Evolutionary conservation across 2,797 vertebrate species (phyloP).

Genomic region (Anguilla obscura): DNA sequence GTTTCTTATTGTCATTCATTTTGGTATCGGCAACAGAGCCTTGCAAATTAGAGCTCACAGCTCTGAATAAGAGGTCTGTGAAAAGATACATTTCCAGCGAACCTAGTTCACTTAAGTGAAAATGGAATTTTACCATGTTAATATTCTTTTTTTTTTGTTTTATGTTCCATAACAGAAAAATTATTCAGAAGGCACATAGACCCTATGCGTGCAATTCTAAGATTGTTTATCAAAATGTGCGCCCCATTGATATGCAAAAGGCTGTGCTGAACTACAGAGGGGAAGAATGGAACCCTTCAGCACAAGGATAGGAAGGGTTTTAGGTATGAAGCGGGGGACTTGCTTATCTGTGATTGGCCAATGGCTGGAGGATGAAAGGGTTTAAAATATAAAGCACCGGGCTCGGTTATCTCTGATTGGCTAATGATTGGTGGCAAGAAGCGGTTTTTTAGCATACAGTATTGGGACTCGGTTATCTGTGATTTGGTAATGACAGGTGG

Average conservation of each 20-base stretch:
- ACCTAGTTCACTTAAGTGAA: neutral
- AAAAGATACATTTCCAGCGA: neutral
- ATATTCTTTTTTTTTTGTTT: neutral
- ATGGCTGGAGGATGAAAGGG: neutral
- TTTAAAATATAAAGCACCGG: neutral
- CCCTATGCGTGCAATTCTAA: neutral
- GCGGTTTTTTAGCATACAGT: neutral
- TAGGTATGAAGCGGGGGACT: neutral
- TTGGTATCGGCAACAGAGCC: neutral
- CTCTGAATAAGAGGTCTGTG: neutral
- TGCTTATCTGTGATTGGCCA: constrained; percentile 10
- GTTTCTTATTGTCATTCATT: neutral
- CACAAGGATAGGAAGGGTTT: neutral
- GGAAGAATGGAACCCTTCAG: neutral
- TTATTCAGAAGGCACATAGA: neutral
- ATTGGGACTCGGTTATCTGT: no score
- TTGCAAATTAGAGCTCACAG: neutral
- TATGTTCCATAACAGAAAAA: constrained; percentile 2
- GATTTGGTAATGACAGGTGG: no score
- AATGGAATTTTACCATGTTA: neutral
- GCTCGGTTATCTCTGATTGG: neutral
- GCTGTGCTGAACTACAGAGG: neutral
- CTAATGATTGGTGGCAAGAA: neutral
- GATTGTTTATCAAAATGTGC: neutral
- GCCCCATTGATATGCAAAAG: neutral